Base-by-base conservation (phyloP, 2,888 invertebrate species). In the Nomada hirtipes region DNA sequence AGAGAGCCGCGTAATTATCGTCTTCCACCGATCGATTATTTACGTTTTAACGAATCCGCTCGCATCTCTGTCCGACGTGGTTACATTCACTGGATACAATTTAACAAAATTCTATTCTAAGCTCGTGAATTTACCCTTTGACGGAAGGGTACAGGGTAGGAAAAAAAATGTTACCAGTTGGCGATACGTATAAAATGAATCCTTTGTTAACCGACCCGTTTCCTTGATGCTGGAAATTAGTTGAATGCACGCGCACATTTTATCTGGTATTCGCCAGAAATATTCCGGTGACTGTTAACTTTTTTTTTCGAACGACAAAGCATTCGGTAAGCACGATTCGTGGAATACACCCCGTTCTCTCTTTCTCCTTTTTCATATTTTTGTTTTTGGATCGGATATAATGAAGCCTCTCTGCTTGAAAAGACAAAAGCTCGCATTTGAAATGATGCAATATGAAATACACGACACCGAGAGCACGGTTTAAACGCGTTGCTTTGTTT, bases 401-500 rank as follows among this genome's bases (percentile, higher is more conserved):
- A 84, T 80, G 77, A 84, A 76, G 55, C 69, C 47, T 55, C 26
- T 53, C 15, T n/a, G 55, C 29, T 47, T 57, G 26, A 13, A 59
- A 57, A 64, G 69, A 79, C 42, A 75, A 69, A 63, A 75, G 70
- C 29, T 55, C 36, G 42, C 57, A 55, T 68, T 72, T 59, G 26
- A 63, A 79, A 64, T 50, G 82, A 70, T 59, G 64, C 61, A 23
- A 74, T 61, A 57, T 42, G 68, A 55, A 60, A 36, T 60, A 29
- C 69, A 55, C 61, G 42, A 71, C 1, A 52, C n/a, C 11, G 11
- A 13, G 44, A 13, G 52, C 55, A 18, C 23, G 42, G n/a, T 57
- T 64, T 57, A 57, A 63, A 67, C 36, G 67, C 15, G 47, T 29
- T 47, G 42, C 42, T 63, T 23, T 52, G 61, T 79, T 63, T 36